A percentile compares a stretch with the other conserved stretches of the same genome.
These are phyloP conservation scores for Chiroxiphia lanceolata DNA, from an alignment of 2,797 vertebrate species.

Conservation along the genomic window DNA sequence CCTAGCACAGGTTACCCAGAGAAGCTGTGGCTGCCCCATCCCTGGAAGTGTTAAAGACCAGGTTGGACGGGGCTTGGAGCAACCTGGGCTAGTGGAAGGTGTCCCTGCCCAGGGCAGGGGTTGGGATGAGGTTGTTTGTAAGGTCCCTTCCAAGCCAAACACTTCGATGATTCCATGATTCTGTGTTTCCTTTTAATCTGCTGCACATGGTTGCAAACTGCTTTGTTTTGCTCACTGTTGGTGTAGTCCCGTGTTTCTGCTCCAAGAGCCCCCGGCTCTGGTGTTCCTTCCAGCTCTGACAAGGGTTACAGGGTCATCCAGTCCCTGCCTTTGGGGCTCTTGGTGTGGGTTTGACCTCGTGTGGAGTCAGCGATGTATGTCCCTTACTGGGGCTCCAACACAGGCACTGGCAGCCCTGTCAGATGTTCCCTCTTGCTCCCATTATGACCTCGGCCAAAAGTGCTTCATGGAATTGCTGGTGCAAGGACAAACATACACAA, in stretches of 20 bases:
- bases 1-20: background rate
- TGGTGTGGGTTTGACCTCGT: background rate
- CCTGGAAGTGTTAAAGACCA: background rate
- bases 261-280: background rate
- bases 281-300: background rate
- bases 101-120: background rate
- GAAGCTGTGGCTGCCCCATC: background rate
- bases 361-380: background rate
- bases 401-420: background rate
- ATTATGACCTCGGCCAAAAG: background rate
- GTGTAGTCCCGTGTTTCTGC: background rate
- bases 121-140: background rate
- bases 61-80: background rate
- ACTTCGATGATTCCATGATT: no score
- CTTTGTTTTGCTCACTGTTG: background rate
- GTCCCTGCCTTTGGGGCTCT: background rate
- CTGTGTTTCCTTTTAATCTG: background rate
- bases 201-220: background rate
- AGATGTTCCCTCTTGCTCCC: background rate
- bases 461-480: background rate
- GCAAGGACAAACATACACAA: background rate
- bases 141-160: background rate
- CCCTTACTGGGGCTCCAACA: background rate
- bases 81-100: background rate
- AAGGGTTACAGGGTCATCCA: background rate